Base-by-base conservation (phyloP, 2,888 invertebrate species). In the Encarsia formosa region DNA sequence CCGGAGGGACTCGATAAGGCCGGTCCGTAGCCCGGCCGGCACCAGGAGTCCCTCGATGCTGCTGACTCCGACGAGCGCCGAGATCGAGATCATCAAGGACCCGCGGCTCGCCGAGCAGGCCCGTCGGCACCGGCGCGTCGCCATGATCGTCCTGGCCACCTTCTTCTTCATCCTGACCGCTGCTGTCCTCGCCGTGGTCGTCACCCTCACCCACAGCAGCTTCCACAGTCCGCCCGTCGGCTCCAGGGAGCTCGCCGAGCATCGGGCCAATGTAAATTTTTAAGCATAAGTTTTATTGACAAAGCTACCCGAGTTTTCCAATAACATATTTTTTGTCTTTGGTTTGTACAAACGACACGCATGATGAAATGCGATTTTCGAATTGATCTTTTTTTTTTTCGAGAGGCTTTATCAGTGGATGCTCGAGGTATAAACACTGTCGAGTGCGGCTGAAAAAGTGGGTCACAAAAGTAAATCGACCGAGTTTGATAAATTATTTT, bases 1-100 rank as follows among this genome's bases (percentile, higher is more conserved):
- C 87, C 74, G 93, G 89, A 74, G 89, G 91, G 86, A 93, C 89
- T 94, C 79, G 82, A 88, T 83, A 19, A 63, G 65, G 6, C 68
- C 68, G 44, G n/a, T 20, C n/a, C n/a, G n/a, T n/a, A n/a, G n/a
- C n/a, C 26, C 26, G 26, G 15, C 3, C 29, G 32, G 31, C 20
- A 23, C 16, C 13, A 18, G 40, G n/a, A 50, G 44, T 8, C 32
- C 35, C 11, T 39, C 45, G n/a, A 15, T 16, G 3, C 31, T 37
- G 18, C 19, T 52, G 8, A 48, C 34, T 6, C 39, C 43, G 6
- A 48, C 64, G 5, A 63, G 62, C 50, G n/a, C n/a, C n/a, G n/a
- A n/a, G n/a, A n/a, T n/a, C n/a, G n/a, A n/a, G n/a, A n/a, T n/a
- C n/a, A n/a, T 24, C 37, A 49, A 61, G 22, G 55, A 59, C n/a